Base-by-base conservation (phyloP, 1,140 invertebrate species). In the Stratiolaelaps scimitus region DNA sequence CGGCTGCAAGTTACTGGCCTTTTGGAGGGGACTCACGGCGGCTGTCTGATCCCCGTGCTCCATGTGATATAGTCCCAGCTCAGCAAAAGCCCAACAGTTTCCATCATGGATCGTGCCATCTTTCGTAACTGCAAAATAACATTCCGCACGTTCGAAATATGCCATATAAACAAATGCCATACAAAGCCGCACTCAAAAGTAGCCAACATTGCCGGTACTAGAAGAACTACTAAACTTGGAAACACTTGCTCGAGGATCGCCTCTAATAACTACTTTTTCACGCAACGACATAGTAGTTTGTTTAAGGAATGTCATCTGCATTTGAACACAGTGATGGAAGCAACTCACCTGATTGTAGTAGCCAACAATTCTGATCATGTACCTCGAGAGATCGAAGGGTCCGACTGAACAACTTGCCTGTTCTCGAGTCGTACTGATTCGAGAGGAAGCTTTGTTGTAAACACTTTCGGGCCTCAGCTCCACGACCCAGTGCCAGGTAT, bases 301-400 rank as follows among this genome's bases (percentile, higher is more conserved):
- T n/a, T n/a, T n/a, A n/a, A n/a, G n/a, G n/a, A n/a, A n/a, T 40
- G 34, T 40, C 34, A 40, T 40, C 34, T 40, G 34, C 10, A 40
- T 40, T 40, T 60, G 2, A 34, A 60, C 34, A 40, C 10, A 60
- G 17, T n/a, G n/a, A n/a, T n/a, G 15, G 26, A 2, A 15, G 15
- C 53, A 20, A 60, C 53, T 60, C 23, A 60, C 53, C 34, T 60
- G 53, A 60, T 26, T 60, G 17, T 1, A 60, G 53, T 20, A 60
- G 20, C 17, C 26, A 17, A 17, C 15, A 23, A 60, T 60, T 60
- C 53, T 60, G 26, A 23, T 60, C 53, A 23, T 60, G 53, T 20
- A 17, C 26, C 23, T 26, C 34, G 15, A 60, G 20, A 5, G 23
- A 26, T 60, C 53, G 53, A 17, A 60, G 53, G 13, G 53, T 26